Percentiles rank a stretch among this genome's conserved stretches.
phyloP scores from a whole-genome alignment of 2,888 invertebrate species.

The Neoitamus cyanurus region DNA sequence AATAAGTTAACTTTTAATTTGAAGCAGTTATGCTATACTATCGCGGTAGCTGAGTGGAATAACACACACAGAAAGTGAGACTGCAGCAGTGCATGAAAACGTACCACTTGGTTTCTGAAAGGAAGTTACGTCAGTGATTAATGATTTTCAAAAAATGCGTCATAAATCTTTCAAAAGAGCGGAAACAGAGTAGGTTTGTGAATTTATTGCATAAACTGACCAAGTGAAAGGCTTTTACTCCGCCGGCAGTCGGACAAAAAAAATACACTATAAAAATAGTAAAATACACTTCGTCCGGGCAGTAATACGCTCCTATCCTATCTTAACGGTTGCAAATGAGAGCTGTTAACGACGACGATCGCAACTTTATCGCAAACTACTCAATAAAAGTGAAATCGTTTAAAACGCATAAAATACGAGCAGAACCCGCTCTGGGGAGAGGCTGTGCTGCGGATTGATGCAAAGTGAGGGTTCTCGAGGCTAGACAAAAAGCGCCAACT shows the following conservation, averaged over 20 bases:
- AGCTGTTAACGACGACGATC: slow-evolving; percentile 12
- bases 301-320: neutral
- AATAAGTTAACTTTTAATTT: too few species aligned
- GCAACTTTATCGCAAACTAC: slow-evolving; percentile 32
- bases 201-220: neutral
- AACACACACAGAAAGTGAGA: neutral
- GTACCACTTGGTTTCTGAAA: neutral
- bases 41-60: too few species aligned
- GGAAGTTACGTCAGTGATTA: neutral
- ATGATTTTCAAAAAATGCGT: neutral
- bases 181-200: neutral
- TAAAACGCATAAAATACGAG: slow-evolving; percentile 33
- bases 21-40: too few species aligned
- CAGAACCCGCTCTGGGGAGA: neutral
- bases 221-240: neutral
- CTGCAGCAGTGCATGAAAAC: neutral
- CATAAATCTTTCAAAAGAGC: slow-evolving; percentile 5
- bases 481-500: neutral
- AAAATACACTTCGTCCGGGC: neutral
- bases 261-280: neutral
- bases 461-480: slow-evolving; percentile 16
- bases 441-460: neutral
- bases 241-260: neutral
- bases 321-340: neutral
- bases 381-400: slow-evolving; percentile 38